Base-by-base conservation (phyloP, 1,140 invertebrate species). In the Drosophila varians region DNA sequence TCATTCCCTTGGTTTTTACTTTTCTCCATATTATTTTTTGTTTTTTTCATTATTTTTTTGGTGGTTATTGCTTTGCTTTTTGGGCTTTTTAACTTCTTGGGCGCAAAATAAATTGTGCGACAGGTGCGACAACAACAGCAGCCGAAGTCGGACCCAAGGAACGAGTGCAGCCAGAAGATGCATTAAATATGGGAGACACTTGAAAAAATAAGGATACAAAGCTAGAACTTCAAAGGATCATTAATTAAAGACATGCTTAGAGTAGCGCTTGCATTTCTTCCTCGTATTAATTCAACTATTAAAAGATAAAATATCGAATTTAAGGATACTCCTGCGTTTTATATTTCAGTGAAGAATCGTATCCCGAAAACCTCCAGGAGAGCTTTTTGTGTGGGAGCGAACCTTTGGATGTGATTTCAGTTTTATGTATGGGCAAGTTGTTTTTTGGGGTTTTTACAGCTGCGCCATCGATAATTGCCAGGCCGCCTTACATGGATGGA, bases 101-200 rank as follows among this genome's bases (percentile, higher is more conserved):
- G 77, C 82, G 82, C 72, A 86, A 86, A 86, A 86, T 86, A 86
- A 86, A 86, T 86, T 86, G 82, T 86, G 80, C 80, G 80, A 86
- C 80, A 86, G 80, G 80, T 86, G 80, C 82, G 82, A 86, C 82
- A 65, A 76, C 61, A 69, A 71, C 76, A 74, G 76, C 78, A 74
- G 57, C 47, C 73, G 61, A 58, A 56, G 43, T 47, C 36, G 52
- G 19, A n/a, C 9, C 28, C 28, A 31, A 31, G 48, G 34, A 34
- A 34, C 9, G 43, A 54, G 21, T 11, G 11, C 26, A 45, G n/a
- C 28, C 45, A 25, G 36, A 25, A 66, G 28, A 60, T 38, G 55
- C 31, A 58, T 12, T 18, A 26, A 53, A 9, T 14, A 25, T 61
- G 55, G 19, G 42, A 23, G 4, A 26, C 28, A 48, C 62, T 65